Base-by-base conservation (phyloP, 2,113 vertebrate genomes). In the Morphnarchus princeps region DNA sequence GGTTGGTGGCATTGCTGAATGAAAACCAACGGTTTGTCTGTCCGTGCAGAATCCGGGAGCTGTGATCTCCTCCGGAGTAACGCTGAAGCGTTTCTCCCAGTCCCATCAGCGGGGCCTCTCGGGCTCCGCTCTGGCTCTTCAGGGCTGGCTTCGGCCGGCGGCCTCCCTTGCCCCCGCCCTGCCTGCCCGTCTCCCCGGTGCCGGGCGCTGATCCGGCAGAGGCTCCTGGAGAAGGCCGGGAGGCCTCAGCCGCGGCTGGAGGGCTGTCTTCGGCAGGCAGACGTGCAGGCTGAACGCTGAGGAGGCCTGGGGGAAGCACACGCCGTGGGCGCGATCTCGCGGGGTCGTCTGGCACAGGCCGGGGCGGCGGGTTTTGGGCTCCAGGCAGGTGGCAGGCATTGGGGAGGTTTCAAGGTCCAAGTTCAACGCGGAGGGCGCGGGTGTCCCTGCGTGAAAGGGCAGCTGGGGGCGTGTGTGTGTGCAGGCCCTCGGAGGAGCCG, bases 281-380 rank as follows among this genome's bases (percentile, higher is more conserved):
- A 9, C 2, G 45, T 2, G 24, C 29, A 5, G 5, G 10, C 15
- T 8, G 72, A 7, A 4, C 0, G 40, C 36, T 9, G 52, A 4
- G 0, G 15, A 14, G 22, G 58, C 36, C 67, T 16, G 1, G 10
- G 7, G 49, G 32, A 7, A 58, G 43, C 13, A 4, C 14, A 4
- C 2, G 12, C 43, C 2, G 47, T 2, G 10, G 2, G 1, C 3
- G 38, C 4, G 12, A 9, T 16, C 50, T 16, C 28, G 11, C 34
- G 10, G 28, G 29, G 34, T 6, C 7, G 38, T 1, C 38, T 13
- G 49, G 40, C 43, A 28, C 2, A 0, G 50, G 67, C 24, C 57
- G 5, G n/a, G n/a, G 28, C 40, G 4, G 2, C 5, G 14, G 26
- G 16, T 15, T 18, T 67, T 50, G 49, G 11, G 45, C 22, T 36